Evolutionary conservation across 2,797 vertebrate genomes (phyloP).

Genomic region (Harpagifer antarcticus): DNA sequence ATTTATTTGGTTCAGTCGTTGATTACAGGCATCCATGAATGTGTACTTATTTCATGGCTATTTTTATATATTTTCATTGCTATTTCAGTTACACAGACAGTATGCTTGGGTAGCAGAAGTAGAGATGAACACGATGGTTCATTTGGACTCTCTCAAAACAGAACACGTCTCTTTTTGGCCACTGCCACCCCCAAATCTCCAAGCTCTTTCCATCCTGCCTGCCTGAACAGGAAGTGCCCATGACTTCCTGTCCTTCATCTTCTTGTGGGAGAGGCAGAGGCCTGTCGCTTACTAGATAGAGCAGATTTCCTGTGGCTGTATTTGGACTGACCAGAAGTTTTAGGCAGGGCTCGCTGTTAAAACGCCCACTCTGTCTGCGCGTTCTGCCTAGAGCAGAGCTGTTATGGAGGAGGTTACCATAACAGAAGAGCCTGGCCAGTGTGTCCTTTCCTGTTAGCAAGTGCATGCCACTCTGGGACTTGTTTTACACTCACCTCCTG

Average conservation of each 20-base stretch:
- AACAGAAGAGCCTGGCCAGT: constrained; percentile 67
- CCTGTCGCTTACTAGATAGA: constrained; percentile 64
- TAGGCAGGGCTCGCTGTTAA: constrained; percentile 48
- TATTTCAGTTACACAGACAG: constrained; percentile 29
- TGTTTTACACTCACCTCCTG: constrained; percentile 32
- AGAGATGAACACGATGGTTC: not conserved
- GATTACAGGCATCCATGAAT: not conserved
- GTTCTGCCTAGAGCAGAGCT: constrained; percentile 62
- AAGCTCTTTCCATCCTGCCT: constrained; percentile 52
- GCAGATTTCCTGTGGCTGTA: constrained; percentile 68
- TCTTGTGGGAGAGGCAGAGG: constrained; percentile 50
- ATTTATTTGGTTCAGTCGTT: constrained; percentile 22
- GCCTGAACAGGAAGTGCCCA: constrained; percentile 72
- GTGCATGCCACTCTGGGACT: constrained; percentile 54
- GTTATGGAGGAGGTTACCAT: constrained; percentile 80
- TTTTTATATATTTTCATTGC: constrained; percentile 49
- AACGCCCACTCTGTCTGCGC: constrained; percentile 57
- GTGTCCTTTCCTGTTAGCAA: constrained; percentile 70
- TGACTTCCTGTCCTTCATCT: constrained; percentile 72
- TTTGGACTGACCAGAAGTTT: constrained; percentile 48
- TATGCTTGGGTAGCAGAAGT: not conserved
- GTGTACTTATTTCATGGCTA: constrained; percentile 23
- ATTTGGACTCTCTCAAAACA: constrained; percentile 3
- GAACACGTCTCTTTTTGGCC: constrained; percentile 1
- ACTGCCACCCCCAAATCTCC: constrained; percentile 12